phyloP scores from a whole-genome alignment of 2,113 vertebrate genomes.

The Tursiops truncatus region DNA sequence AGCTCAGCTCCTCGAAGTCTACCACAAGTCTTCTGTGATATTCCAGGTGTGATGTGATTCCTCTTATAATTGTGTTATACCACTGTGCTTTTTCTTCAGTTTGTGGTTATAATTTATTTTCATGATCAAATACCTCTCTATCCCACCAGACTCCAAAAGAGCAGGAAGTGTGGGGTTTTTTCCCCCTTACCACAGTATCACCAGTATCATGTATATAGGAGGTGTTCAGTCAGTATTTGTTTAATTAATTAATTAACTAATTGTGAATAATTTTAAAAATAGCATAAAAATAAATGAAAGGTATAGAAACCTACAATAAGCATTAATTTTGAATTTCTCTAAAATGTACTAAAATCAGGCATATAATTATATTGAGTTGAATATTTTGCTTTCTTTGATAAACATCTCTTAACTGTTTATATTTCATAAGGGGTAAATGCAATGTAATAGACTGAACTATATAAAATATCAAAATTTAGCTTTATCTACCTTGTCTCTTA shows the following conservation, averaged over 20 bases:
- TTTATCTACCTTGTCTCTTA: background rate
- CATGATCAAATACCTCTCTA: constrained; percentile 9
- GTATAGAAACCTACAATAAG: background rate
- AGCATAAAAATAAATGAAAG: background rate
- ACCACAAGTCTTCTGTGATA: background rate
- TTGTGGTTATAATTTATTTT: constrained; percentile 1
- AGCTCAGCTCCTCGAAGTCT: background rate
- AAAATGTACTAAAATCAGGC: background rate
- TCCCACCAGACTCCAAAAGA: background rate
- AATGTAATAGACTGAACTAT: background rate
- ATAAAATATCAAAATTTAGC: background rate
- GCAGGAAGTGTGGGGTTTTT: background rate
- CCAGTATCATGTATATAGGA: background rate
- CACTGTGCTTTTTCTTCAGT: background rate
- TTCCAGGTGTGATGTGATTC: background rate
- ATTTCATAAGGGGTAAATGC: background rate
- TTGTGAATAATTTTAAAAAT: background rate
- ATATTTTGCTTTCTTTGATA: background rate
- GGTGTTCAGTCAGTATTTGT: background rate
- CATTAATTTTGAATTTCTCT: background rate
- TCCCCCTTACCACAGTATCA: background rate
- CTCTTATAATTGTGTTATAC: background rate
- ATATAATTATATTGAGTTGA: background rate
- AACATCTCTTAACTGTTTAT: background rate
- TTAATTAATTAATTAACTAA: background rate